Evolutionary conservation across 2,888 invertebrate genomes (phyloP).

Genomic region (Chymomyza caudatula): DNA sequence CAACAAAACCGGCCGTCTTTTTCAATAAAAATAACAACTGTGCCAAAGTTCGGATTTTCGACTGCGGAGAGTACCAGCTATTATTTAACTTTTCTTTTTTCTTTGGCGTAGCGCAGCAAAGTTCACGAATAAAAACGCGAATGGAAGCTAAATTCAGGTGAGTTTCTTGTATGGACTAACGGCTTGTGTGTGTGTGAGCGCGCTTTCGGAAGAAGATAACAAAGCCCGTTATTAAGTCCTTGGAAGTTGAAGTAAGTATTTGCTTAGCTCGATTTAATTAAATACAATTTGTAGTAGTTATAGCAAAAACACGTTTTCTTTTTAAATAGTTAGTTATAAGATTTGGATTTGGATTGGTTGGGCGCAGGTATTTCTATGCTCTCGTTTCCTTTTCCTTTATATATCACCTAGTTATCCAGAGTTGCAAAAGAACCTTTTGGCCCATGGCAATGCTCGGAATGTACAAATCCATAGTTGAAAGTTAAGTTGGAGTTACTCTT

Average conservation of each 20-base stretch:
- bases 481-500: not conserved
- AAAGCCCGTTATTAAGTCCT: not conserved
- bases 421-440: not conserved
- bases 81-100: not conserved
- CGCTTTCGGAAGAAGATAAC: constrained; percentile 1
- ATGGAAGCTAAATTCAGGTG: not conserved
- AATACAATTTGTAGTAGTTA: not conserved
- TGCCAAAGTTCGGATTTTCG: not conserved
- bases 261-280: not conserved
- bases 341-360: not conserved
- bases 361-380: not conserved
- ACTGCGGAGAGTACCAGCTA: not conserved
- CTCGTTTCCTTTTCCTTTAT: not conserved
- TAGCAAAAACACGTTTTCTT: not conserved
- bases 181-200: not conserved
- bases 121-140: constrained; percentile 1
- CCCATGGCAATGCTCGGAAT: not conserved
- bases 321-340: not conserved
- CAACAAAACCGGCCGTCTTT: not conserved
- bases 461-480: not conserved
- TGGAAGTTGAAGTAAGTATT: not conserved
- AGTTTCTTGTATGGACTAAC: not conserved
- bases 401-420: not conserved
- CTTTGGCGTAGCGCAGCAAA: not conserved
- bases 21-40: not conserved